Evolutionary conservation across 2,888 invertebrate genomes (phyloP), one percentile per base, ranked within the genome.

Genomic region (Hirtodrosophila duncani): DNA sequence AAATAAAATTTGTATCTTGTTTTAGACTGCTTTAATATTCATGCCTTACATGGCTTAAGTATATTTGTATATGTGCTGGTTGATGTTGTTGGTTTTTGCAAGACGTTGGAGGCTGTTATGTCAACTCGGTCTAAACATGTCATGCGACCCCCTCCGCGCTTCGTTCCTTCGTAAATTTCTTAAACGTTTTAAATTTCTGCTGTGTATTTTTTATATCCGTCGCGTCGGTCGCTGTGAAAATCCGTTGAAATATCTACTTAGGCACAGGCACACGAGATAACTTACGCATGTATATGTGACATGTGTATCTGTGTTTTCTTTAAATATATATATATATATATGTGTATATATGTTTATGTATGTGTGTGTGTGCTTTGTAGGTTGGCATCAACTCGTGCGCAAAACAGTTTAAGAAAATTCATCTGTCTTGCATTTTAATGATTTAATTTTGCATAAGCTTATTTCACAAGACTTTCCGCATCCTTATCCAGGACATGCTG

Each of bases 381-480:
- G 27, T 56, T 58, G 38, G 42, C 38, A 45, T 70, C 63, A 77
- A 59, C 43, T 72, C 74, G 69, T 63, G 71, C 71, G 63, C 62
- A 59, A 63, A 72, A 63, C 66, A 55, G 63, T 55, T 68, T 63
- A 66, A 49, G 56, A 53, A 51, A 59, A 61, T 66, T 60, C 61
- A 67, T 70, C 70, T 74, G 63, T 57, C 70, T 58, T 65, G 75
- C 79, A 74, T 67, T 74, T 74, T 67, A 78, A 74, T 74, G 71
- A 67, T 69, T 70, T 69, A 69, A 78, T 74, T 78, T 78, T 72
- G 74, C 72, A 72, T 72, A 69, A 64, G 67, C 72, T 64, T 50
- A 52, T 64, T 46, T 48, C 48, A 38, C 39, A 36, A 13, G 20
- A 2, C 8, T 17, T 17, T 18, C 18, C 10, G 20, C 21, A 2